Evolutionary conservation across 2,797 vertebrate genomes (phyloP), one percentile per base, ranked within the genome.

Genomic region (Enoplosus armatus): DNA sequence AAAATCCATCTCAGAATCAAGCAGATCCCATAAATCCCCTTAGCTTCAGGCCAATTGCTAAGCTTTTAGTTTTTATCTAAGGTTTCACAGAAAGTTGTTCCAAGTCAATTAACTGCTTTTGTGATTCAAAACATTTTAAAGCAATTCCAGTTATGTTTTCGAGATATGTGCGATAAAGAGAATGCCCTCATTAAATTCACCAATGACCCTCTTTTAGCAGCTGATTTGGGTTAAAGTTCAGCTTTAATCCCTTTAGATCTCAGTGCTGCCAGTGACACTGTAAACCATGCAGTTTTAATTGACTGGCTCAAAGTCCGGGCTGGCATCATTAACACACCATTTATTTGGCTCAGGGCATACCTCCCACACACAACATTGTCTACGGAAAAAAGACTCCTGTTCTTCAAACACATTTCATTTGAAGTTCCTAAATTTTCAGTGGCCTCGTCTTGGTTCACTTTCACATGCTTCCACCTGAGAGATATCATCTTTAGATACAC

Each of bases 191-290:
- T 90, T 91, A 90, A 87, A 87, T 82, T 85, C 61, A 55, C 61
- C 67, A 69, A 4, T 85, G 82, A 88, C 84, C 87, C 58, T 81
- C 74, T 89, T 88, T 80, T n/a, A 72, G 77, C 78, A 68, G 75
- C 64, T 79, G 75, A 88, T 86, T 78, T 10, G 8, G 83, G 85
- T 85, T 77, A 87, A 82, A 85, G 87, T 89, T 92, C 82, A 73
- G 27, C 64, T 85, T 86, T 89, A 93, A 93, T 90, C 89, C 88
- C 82, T 80, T 84, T n/a, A 82, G 82, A 85, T 91, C 69, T 87
- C 79, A 16, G 33, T 11, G 53, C 81, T 83, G 89, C 85, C 72
- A 76, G 72, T 77, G 66, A 90, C 82, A 78, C 74, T 77, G 77
- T 69, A 72, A 76, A 84, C 82, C 77, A 79, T 78, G 77, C 72